A percentile compares a stretch with the other conserved stretches of the same genome.
Conservation (phyloP, 2,797 vertebrate species). For the Octomys mimax region DNA sequence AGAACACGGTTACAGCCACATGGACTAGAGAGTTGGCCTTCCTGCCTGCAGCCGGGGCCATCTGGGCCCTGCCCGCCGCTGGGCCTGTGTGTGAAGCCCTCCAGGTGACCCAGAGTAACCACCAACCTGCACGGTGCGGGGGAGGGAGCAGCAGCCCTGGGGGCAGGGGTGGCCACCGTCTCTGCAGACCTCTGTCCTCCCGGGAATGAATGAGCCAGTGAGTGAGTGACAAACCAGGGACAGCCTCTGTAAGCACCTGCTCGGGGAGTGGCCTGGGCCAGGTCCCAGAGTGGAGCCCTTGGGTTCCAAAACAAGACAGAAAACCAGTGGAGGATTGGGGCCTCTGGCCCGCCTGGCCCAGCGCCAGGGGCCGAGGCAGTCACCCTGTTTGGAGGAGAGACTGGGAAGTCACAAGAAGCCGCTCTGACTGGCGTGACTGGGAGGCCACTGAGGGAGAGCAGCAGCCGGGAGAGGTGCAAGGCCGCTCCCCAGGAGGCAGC, state of each 20-base stretch:
- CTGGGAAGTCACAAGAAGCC: background rate
- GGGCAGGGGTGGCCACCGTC: background rate
- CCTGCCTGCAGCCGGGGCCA: rapidly evolving
- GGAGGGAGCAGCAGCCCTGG: background rate
- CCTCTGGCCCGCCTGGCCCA: background rate
- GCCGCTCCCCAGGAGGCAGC: background rate
- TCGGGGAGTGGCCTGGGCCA: background rate
- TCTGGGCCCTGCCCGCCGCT: background rate
- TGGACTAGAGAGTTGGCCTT: rapidly evolving
- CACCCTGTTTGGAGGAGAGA: background rate
- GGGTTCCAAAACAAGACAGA: background rate
- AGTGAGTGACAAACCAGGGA: background rate
- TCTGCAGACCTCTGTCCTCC: background rate
- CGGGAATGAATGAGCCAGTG: background rate
- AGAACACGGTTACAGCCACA: rapidly evolving
- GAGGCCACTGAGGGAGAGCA: background rate
- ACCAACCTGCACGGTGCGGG: background rate
- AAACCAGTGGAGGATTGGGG: background rate
- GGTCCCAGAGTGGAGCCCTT: background rate
- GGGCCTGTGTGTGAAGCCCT: background rate
- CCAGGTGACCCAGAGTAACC: background rate
- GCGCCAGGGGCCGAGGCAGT: background rate
- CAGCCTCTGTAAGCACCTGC: background rate
- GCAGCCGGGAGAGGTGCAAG: background rate
- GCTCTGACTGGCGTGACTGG: background rate